Conservation (phyloP, 2,797 vertebrate genomes). For the Sardinella longiceps region DNA sequence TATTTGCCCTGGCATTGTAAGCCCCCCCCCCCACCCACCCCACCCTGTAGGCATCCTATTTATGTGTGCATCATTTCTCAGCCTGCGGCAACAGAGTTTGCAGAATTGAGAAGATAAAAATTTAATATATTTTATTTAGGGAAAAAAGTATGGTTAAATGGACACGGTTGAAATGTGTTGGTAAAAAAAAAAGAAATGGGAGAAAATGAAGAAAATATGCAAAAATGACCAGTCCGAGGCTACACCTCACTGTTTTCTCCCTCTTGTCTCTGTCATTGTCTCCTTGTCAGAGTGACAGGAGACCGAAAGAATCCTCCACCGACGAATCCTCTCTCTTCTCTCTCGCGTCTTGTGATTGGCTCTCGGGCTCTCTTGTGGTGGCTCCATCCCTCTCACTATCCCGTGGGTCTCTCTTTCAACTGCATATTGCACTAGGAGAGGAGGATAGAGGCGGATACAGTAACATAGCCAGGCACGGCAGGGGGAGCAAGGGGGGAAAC, state of each 20-base stretch:
- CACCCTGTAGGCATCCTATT: background rate
- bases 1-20: background rate
- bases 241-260: conserved; percentile 52
- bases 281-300: background rate
- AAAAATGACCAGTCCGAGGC: conserved; percentile 52
- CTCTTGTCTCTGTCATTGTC: conserved; percentile 11
- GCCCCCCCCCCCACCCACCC: too few species aligned
- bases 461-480: background rate
- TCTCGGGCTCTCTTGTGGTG: conserved; percentile 18
- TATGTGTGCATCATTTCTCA: background rate
- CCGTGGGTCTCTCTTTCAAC: background rate
- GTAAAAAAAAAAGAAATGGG: conserved; percentile 21
- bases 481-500: background rate
- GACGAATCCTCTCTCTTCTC: background rate
- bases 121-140: conserved; percentile 18
- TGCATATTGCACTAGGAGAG: background rate
- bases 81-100: background rate
- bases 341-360: background rate
- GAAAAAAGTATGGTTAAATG: background rate
- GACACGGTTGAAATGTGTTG: conserved; percentile 7
- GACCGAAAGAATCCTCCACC: background rate
- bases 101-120: background rate
- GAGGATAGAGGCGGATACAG: background rate
- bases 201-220: conserved; percentile 53
- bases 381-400: conserved; percentile 28